Evolutionary conservation across 2,797 vertebrate species (phyloP), one percentile per base, ranked within the genome.

Genomic region (Hydrolagus colliei): DNA sequence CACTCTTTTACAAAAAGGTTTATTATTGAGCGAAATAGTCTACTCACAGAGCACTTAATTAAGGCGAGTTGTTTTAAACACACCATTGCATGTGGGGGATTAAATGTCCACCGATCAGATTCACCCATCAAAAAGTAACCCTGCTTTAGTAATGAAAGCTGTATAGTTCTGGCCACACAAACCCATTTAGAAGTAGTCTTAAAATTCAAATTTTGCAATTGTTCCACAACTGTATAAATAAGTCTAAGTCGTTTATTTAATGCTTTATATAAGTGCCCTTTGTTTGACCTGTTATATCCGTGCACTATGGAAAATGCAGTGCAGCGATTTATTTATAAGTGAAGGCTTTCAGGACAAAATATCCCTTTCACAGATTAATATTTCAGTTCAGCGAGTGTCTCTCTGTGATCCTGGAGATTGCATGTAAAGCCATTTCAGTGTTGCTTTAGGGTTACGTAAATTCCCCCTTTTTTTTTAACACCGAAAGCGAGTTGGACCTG

Each of bases 201-300:
- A 78, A 65, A 52, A 22, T 65, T 65, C 32, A 65, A 59, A 65
- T 80, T 80, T 32, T 32, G 14, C 11, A 65, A 65, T 32, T 14
- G 65, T 65, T 65, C 77, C 16, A 16, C 62, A 65, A 0, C 4
- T 62, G 52, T 20, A 35, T 76, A 79, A 79, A 27, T 80, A 65
- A 65, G 32, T 32, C 11, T 62, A 62, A 77, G 75, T 18, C 65
- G 22, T 8, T 41, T 27, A 74, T 41, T 16, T 74, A 74, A 52
- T 10, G 32, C 65, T 8, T 71, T 71, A 10, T 71, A 71, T 41
- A 41, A 71, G 68, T 84, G 9, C 11, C 52, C 41, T 77, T 61
- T 59, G 61, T 77, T 77, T 61, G n/a, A 77, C 74, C 20, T 75
- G 14, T 76, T 59, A 35, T 32, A 84, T 84, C 62, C 32, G 52